These are phyloP conservation scores for Forficula auricularia DNA, from an alignment of 1,140 invertebrate species.

Conservation along the genomic window DNA sequence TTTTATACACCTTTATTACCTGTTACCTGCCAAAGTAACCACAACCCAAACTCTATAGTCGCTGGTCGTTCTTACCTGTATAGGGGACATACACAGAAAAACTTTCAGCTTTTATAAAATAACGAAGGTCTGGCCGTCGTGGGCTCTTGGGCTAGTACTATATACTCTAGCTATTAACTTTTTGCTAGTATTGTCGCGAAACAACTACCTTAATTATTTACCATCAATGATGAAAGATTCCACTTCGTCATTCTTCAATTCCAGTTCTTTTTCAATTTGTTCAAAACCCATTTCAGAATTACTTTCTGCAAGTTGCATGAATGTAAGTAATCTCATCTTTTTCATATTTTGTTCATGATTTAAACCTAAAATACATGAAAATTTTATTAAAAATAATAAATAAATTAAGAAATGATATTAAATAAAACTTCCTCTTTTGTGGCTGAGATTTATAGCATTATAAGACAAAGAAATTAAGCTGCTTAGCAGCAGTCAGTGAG, in stretches of 20 bases:
- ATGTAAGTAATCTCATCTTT: conserved; percentile 89
- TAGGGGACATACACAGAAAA: no score
- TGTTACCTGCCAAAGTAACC: no score
- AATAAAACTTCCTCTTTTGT: conserved; percentile 6
- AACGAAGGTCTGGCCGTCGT: no score
- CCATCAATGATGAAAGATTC: conserved; percentile 86
- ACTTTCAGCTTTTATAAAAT: no score
- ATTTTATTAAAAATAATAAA: background rate
- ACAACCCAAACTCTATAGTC: no score
- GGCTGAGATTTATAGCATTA: conserved; percentile 6
- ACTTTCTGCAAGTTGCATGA: conserved; percentile 90
- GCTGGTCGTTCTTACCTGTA: no score
- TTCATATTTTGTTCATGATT: conserved; percentile 90
- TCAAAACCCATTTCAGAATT: conserved; percentile 81
- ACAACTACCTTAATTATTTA: no score
- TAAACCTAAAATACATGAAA: conserved; percentile 36
- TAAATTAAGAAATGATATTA: conserved; percentile 3
- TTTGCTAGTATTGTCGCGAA: no score
- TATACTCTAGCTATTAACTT: no score
- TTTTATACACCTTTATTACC: no score
- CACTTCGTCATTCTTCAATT: conserved; percentile 70
- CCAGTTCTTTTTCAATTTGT: conserved; percentile 69
- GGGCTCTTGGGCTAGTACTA: no score
- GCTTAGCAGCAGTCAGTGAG: no score
- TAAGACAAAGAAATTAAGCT: conserved; percentile 5